Base-by-base conservation (phyloP, 2,113 vertebrate species). In the Misgurnus mizolepis region DNA sequence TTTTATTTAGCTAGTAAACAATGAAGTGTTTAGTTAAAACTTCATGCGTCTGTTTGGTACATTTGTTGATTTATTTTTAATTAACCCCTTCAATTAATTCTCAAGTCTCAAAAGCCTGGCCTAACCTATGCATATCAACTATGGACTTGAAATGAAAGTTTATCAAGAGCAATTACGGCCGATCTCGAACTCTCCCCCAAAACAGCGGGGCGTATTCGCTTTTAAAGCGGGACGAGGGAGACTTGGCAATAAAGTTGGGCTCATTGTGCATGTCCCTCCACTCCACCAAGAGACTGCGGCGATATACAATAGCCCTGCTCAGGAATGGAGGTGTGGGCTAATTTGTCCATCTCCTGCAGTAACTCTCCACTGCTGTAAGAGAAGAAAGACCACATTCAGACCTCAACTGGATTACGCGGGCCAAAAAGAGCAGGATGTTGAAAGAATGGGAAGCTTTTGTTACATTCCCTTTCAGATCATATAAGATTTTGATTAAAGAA, bases 381-480 rank as follows among this genome's bases (percentile, higher is more conserved):
- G 91, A 89, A 90, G 87, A 88, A 84, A 84, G 85, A 80, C 78
- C 90, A 82, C 78, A 90, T 91, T 91, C 85, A 86, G 62, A 84
- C 88, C 86, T 89, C 94, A 94, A 93, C 89, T 93, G 91, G 89
- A 92, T 95, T 95, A 94, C 89, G 89, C 82, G 80, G 82, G 89
- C 88, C 92, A 90, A 91, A 87, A 84, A 89, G 70, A 92, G 82
- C 82, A 83, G 87, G 90, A 90, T 92, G 87, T 91, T 92, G 87
- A 87, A 90, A 88, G 93, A 94, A 92, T 91, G 88, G 87, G 89
- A 85, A 87, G 87, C 88, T 94, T 93, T 92, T 91, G 89, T 94
- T 95, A 94, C 93, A 90, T 88, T 90, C 88, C 89, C 92, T 93
- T 91, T 94, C 90, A 93, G 91, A 87, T 92, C 89, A 92, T 91